A percentile compares a stretch with the other conserved stretches of the same genome.
These are phyloP conservation scores for Platyura marginata DNA, from an alignment of 1,140 invertebrate genomes.

Conservation along the genomic window DNA sequence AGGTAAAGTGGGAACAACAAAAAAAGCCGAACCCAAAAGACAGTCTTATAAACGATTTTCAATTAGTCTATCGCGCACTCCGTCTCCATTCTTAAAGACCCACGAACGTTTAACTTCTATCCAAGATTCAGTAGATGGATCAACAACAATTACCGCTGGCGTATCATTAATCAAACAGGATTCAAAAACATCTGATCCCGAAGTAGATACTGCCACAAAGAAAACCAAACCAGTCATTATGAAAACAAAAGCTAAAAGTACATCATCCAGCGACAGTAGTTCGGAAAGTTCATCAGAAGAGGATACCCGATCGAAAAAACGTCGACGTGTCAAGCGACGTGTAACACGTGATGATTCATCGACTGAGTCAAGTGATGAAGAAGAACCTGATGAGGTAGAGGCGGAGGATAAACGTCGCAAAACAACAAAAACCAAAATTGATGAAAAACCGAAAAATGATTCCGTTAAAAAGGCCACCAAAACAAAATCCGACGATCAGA, in stretches of 20 bases:
- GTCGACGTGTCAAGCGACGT: not conserved
- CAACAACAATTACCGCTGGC: not conserved
- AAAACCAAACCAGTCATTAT: too few relatives aligned
- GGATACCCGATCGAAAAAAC: not conserved
- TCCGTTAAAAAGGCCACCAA: not conserved
- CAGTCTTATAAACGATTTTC: not conserved
- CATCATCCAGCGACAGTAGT: not conserved
- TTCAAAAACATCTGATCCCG: too few relatives aligned
- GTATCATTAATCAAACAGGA: too few relatives aligned
- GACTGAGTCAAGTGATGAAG: not conserved
- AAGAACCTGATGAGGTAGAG: not conserved
- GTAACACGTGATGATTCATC: not conserved
- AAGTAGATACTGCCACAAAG: too few relatives aligned
- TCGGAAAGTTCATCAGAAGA: not conserved
- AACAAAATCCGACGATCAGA: not conserved
- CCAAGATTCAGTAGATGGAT: not conserved
- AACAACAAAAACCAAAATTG: not conserved
- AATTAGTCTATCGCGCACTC: conserved; percentile 49
- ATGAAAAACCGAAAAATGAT: not conserved
- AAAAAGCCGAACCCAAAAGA: not conserved
- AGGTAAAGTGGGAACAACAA: not conserved
- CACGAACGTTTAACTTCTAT: conserved; percentile 28
- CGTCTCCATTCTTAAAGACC: conserved; percentile 59
- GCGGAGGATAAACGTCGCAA: not conserved
- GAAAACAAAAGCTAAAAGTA: not conserved